Base-by-base conservation (phyloP, 2,113 vertebrate genomes). In the Pao palembangensis region DNA sequence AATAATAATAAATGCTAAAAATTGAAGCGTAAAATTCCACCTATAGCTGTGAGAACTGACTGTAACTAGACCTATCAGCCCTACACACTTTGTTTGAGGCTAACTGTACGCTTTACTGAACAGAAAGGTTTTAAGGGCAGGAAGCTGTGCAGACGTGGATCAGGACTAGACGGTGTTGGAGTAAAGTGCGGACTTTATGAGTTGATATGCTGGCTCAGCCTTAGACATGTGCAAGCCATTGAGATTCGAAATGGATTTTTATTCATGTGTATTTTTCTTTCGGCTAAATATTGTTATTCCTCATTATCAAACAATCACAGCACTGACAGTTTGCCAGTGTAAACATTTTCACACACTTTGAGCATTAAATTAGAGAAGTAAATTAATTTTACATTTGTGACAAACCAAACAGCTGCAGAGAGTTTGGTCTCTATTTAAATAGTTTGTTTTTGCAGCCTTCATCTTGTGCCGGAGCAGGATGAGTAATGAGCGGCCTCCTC, bases 401-500 rank as follows among this genome's bases (percentile, higher is more conserved):
- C 10, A 17, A 69, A 44, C 54, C 60, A 44, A 53, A 18, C 61
- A 61, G 65, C 74, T 59, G 64, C 65, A 58, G 42, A 59, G 64
- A 42, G 58, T 69, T 74, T 66, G 55, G 57, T 63, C 51, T 72
- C 50, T 25, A 20, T 49, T 64, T 52, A 16, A 56, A 69, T 62
- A 68, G 53, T 67, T 42, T 44, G 17, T 58, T 63, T 77, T 23
- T 64, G 2, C 62, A 25, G 60, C 41, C 13, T 49, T 60, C 56
- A 64, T 71, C 71, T 65, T 23, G 49, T 71, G 55, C 71, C 67
- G 48, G 71, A 71, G 69, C 12, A 51, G n/a, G 74, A 65, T 60
- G 59, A 67, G 59, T 53, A 54, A 0, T 42, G 47, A 28, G 34
- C 34, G 10, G 11, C 14, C 41, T 12, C 13, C 14, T 43, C 14